These are phyloP conservation scores for Hippocampus mohnikei DNA, from an alignment of 2,113 vertebrate species.

Conservation along the genomic window DNA sequence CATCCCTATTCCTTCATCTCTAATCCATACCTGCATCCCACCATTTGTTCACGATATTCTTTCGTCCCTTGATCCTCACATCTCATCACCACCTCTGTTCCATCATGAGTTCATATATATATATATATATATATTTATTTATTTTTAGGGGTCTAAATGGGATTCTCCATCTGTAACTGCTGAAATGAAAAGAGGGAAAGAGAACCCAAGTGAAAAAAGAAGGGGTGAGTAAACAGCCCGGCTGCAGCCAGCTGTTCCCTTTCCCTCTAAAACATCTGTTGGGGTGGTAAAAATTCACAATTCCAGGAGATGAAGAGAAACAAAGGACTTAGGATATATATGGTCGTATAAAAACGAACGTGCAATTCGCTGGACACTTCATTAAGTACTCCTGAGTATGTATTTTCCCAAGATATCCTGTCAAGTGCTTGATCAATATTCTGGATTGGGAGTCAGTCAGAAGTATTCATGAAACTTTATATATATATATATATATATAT, in stretches of 20 bases:
- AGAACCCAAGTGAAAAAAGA: conserved; percentile 14
- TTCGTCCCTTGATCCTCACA: not conserved
- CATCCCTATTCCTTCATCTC: not conserved
- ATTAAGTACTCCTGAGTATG: not conserved
- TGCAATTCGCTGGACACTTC: not conserved
- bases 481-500: too few species aligned
- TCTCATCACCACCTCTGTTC: not conserved
- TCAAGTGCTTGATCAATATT: too few species aligned
- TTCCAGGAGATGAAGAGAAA: conserved; percentile 5
- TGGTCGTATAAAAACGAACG: not conserved
- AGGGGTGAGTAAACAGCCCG: conserved; percentile 51
- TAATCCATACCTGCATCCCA: not conserved
- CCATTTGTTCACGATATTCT: not conserved
- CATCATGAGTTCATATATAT: not conserved
- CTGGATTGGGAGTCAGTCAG: not conserved
- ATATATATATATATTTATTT: too few species aligned
- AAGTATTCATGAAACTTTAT: not conserved
- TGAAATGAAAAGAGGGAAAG: conserved; percentile 18
- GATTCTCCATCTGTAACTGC: conserved; percentile 29
- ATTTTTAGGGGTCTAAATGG: conserved; percentile 2
- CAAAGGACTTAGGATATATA: not conserved
- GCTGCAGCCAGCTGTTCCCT: conserved; percentile 57
- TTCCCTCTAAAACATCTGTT: conserved; percentile 53
- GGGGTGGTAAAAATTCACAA: conserved; percentile 10
- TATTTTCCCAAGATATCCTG: too few species aligned